A percentile compares a stretch with the other conserved stretches of the same genome.
Conservation (phyloP, 2,113 vertebrate species). For the Lepus americanus region DNA sequence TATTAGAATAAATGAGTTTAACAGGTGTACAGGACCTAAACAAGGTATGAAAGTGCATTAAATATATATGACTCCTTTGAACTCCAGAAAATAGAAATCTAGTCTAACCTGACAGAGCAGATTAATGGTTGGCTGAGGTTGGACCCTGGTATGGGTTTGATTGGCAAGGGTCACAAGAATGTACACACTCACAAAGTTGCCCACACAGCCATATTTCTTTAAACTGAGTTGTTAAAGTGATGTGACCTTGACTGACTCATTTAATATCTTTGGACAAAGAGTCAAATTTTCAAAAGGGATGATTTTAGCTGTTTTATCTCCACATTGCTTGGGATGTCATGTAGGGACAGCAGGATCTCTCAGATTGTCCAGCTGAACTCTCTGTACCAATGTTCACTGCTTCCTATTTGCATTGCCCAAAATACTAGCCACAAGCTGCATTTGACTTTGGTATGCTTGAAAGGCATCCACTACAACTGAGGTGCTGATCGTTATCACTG, state of each 20-base stretch:
- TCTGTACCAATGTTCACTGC: not conserved
- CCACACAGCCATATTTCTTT: not conserved
- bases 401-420: not conserved
- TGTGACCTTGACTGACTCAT: not conserved
- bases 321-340: not conserved
- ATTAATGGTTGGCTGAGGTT: not conserved
- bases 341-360: not conserved
- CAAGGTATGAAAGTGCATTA: not conserved
- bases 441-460: not conserved
- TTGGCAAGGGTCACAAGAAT: not conserved
- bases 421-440: not conserved
- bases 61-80: not conserved
- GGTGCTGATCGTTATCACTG: not conserved
- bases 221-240: not conserved
- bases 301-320: not conserved
- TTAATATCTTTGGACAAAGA: constrained; percentile 32
- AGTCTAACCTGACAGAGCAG: not conserved
- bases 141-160: not conserved
- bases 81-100: not conserved
- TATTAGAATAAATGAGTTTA: not conserved
- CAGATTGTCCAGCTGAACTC: not conserved
- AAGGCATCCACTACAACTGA: not conserved
- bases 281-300: not conserved
- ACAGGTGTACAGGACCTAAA: not conserved
- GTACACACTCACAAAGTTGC: not conserved